Evolutionary conservation across 1,140 invertebrate genomes (phyloP).

Genomic region (Ectropis grisescens): DNA sequence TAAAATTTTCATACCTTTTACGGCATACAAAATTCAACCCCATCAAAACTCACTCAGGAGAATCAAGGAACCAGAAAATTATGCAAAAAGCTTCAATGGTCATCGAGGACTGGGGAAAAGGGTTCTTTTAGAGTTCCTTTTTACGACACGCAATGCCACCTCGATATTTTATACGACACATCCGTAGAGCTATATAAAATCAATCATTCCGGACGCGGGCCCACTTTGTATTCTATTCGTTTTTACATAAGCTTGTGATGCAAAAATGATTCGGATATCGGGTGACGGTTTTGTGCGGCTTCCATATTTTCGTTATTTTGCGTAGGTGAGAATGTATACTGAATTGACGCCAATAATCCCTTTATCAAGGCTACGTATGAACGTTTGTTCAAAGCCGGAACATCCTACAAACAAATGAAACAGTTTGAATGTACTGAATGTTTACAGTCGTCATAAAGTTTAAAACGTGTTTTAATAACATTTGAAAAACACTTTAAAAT

Average conservation of each 20-base stretch:
- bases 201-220: slow-evolving; percentile 26
- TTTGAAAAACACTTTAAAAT: too few species aligned
- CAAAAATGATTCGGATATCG: slow-evolving; percentile 11
- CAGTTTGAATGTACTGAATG: too few species aligned
- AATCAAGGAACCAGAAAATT: slow-evolving; percentile 28
- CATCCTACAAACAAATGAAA: too few species aligned
- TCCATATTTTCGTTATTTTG: slow-evolving; percentile 9
- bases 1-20: too few species aligned
- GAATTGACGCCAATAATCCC: too few species aligned
- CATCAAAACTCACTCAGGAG: slow-evolving; percentile 11
- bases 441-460: too few species aligned
- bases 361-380: too few species aligned
- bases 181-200: slow-evolving; percentile 27
- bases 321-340: background rate
- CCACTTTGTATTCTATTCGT: slow-evolving; percentile 27
- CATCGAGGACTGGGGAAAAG: slow-evolving; percentile 12
- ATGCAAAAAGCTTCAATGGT: slow-evolving; percentile 34
- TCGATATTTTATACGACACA: slow-evolving; percentile 42
- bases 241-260: slow-evolving; percentile 10
- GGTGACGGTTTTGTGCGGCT: slow-evolving; percentile 1
- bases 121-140: slow-evolving; percentile 10
- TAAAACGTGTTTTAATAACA: too few species aligned
- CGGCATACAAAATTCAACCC: too few species aligned
- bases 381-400: too few species aligned
- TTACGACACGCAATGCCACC: slow-evolving; percentile 21